These are phyloP conservation scores for Myrmecophaga tridactyla DNA, from an alignment of 2,113 vertebrate genomes.

Conservation along the genomic window DNA sequence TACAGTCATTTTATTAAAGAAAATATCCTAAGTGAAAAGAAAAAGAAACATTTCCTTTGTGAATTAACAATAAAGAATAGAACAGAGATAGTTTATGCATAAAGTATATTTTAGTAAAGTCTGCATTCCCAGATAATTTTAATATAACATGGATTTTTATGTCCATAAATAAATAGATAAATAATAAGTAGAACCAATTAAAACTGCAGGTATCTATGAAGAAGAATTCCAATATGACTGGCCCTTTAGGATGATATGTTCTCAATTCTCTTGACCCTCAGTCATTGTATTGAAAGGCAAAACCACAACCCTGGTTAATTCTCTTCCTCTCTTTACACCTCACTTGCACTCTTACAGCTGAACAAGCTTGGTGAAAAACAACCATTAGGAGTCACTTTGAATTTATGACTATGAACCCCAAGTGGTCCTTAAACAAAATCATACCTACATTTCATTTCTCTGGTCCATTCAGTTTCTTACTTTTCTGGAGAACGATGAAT, in stretches of 20 bases:
- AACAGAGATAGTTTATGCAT: not conserved
- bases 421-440: not conserved
- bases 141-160: not conserved
- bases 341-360: not conserved
- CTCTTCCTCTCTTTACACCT: not conserved
- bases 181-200: not conserved
- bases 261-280: not conserved
- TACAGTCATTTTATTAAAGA: slow-evolving; percentile 20
- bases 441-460: not conserved
- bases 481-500: not conserved
- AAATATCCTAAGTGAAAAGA: slow-evolving; percentile 1
- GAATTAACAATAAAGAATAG: not conserved
- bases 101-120: slow-evolving; percentile 24
- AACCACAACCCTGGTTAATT: not conserved
- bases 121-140: not conserved
- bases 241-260: not conserved
- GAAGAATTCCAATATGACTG: not conserved
- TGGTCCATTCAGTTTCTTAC: not conserved
- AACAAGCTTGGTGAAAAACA: not conserved
- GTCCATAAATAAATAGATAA: not conserved
- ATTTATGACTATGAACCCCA: not conserved
- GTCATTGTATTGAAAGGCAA: not conserved
- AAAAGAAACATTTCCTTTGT: not conserved
- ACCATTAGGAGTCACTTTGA: not conserved
- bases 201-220: not conserved